Conservation (phyloP, 2,888 invertebrate species). For the Drosophila nigritarsus region DNA sequence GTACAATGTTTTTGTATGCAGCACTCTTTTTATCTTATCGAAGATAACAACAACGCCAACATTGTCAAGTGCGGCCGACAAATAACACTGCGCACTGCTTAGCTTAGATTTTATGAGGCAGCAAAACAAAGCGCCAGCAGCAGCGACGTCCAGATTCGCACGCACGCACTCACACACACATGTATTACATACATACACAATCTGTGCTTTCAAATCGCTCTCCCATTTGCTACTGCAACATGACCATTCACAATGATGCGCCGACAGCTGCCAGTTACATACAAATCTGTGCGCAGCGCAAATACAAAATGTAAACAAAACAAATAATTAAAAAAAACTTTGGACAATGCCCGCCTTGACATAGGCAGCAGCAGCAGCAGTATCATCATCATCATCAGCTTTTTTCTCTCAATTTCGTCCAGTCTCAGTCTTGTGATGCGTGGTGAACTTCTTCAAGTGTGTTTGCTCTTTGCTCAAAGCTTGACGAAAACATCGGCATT, state of each 20-base stretch:
- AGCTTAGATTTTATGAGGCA: slow-evolving; percentile 36
- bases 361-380: neutral
- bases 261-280: slow-evolving; percentile 60
- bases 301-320: slow-evolving; percentile 51
- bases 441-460: slow-evolving; percentile 45
- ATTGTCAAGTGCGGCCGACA: slow-evolving; percentile 38
- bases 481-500: slow-evolving; percentile 16
- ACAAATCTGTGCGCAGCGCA: slow-evolving; percentile 39
- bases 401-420: slow-evolving; percentile 18
- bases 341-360: slow-evolving; percentile 24
- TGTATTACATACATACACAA: slow-evolving; percentile 11
- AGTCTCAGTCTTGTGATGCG: slow-evolving; percentile 36
- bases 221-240: slow-evolving; percentile 41
- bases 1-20: slow-evolving; percentile 8
- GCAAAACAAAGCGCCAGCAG: slow-evolving; percentile 53
- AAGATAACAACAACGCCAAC: slow-evolving; percentile 32
- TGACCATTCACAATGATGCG: slow-evolving; percentile 75
- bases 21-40: slow-evolving; percentile 52
- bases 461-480: slow-evolving; percentile 16
- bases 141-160: slow-evolving; percentile 26
- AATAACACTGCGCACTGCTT: slow-evolving; percentile 48
- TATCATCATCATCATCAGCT: slow-evolving; percentile 25
- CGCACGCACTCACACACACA: slow-evolving; percentile 17
- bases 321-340: slow-evolving; percentile 36
- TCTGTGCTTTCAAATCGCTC: slow-evolving; percentile 12